Base-by-base conservation (phyloP, 2,888 invertebrate species). In the Epiperipatus broadwayi region DNA sequence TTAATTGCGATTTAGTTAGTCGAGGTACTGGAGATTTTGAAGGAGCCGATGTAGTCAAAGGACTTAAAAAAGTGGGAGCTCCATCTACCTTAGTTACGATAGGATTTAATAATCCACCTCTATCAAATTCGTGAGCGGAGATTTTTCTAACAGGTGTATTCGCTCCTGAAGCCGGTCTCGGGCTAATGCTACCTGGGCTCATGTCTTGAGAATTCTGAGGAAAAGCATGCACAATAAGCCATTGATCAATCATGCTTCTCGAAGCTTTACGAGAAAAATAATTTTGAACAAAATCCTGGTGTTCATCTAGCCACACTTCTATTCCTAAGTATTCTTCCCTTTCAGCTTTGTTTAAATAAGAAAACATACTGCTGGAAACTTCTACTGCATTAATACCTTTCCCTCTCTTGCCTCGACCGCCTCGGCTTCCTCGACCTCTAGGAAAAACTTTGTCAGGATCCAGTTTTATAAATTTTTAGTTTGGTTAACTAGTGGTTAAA, bases 271-370 rank as follows among this genome's bases (percentile, higher is more conserved):
- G 81, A 63, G 47, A 60, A 54, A 89, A 87, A 63, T 89, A 91
- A 62, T 89, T 85, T 59, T 84, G 79, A 48, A 83, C 79, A 60
- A 89, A 91, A 60, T 85, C 84, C 50, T 81, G 85, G 67, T 91
- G 87, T 61, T 87, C 87, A 64, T 91, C 89, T 50, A 91, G 72
- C 89, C 89, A 91, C 52, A 83, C 75, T 64, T 89, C 87, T n/a
- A n/a, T n/a, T n/a, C n/a, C n/a, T 67, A 87, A 83, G 48, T 45
- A 41, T 5, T 49, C 53, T 40, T 16, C 5, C 12, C 33, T n/a
- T 5, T 33, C 33, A 16, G 33, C 19, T 4, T 4, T 12, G 19
- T 33, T 20, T 2, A 20, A 20, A 18, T n/a, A n/a, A n/a, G n/a
- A n/a, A n/a, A n/a, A n/a, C n/a, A n/a, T n/a, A n/a, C n/a, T n/a